These are phyloP conservation scores for Cynopterus sphinx DNA, from an alignment of 2,797 vertebrate genomes.

Conservation along the genomic window DNA sequence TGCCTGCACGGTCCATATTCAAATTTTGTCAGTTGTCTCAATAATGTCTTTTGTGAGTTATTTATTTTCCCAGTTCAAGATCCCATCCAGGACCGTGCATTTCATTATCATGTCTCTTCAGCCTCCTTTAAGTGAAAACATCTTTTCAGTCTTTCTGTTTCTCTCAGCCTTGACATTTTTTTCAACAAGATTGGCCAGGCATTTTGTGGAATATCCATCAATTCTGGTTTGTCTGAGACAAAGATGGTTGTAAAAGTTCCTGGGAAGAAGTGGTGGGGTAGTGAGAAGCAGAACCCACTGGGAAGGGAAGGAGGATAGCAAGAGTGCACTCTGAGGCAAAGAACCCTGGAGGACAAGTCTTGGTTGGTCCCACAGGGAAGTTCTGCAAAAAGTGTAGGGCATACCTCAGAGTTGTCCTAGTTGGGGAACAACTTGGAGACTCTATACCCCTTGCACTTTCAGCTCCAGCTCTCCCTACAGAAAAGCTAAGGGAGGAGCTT, in stretches of 20 bases:
- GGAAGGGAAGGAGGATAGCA: background rate
- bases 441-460: background rate
- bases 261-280: background rate
- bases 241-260: background rate
- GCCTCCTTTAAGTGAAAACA: background rate
- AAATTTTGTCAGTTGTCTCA: background rate
- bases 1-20: background rate
- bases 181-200: background rate
- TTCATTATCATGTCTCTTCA: background rate
- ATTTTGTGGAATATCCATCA: background rate
- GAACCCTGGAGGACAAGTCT: fast-evolving
- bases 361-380: background rate
- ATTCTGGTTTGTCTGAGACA: background rate
- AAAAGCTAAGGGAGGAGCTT: background rate
- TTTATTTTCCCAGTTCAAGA: background rate
- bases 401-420: background rate
- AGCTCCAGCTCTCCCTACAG: background rate
- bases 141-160: background rate
- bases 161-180: background rate
- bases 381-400: background rate
- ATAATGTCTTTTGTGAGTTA: background rate
- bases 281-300: background rate
- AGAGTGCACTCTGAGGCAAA: fast-evolving
- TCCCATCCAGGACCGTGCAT: background rate
- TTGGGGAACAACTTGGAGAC: background rate